Percentiles rank a stretch among this genome's conserved stretches.
phyloP scores from a whole-genome alignment of 2,888 invertebrate genomes.

The Pachycephus smyrnensis region DNA sequence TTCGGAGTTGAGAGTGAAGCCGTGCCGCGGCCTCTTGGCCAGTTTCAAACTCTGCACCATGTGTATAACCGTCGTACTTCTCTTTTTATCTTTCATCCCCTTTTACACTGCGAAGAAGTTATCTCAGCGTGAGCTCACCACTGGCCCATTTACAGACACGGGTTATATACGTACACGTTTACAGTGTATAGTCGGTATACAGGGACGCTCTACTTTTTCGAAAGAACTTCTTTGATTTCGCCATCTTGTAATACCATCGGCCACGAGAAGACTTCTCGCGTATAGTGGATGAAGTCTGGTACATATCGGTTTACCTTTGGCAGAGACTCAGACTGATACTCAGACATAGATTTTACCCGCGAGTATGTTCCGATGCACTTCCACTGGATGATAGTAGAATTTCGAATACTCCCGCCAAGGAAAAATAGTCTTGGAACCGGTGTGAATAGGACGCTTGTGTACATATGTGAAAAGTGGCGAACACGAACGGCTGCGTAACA shows the following conservation, averaged over 20 bases:
- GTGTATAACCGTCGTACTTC: slow-evolving; percentile 30
- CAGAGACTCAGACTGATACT: neutral
- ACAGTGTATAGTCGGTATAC: neutral
- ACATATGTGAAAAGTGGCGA: neutral
- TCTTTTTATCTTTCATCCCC: neutral
- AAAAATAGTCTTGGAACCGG: neutral
- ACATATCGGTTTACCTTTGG: neutral
- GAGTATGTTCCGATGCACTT: neutral
- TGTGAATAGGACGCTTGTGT: neutral
- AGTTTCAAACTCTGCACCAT: slow-evolving; percentile 38
- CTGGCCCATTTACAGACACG: neutral
- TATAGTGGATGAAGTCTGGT: neutral
- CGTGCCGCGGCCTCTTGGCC: slow-evolving; percentile 10
- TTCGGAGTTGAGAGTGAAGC: slow-evolving; percentile 2
- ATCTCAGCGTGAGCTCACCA: neutral
- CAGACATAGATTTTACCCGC: neutral
- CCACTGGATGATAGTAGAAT: neutral
- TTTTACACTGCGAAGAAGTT: neutral
- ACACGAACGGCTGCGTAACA: neutral
- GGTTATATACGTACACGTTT: neutral
- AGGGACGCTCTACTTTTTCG: neutral
- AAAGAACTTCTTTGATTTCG: neutral
- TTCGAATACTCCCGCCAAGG: neutral
- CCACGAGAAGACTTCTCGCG: neutral
- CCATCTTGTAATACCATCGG: neutral